These are phyloP conservation scores for Drosophila nr. perissopoda DNA, from an alignment of 2,888 invertebrate genomes.

Conservation along the genomic window DNA sequence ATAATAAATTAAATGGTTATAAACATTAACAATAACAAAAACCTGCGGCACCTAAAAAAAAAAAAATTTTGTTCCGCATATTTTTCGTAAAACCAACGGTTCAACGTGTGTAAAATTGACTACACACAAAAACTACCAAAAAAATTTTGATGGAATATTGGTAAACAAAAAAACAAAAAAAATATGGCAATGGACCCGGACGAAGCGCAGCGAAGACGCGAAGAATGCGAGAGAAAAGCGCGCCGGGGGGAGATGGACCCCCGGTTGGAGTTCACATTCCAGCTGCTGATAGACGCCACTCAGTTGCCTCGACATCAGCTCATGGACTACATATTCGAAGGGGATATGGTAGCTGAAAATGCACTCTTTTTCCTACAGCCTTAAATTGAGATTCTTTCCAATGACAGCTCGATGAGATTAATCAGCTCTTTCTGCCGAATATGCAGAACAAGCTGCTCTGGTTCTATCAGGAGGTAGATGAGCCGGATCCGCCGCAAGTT, in stretches of 20 bases:
- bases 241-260: slow-evolving; percentile 97
- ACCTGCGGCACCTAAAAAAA: slow-evolving; percentile 44
- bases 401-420: slow-evolving; percentile 93
- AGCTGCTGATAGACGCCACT: slow-evolving; percentile 93
- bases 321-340: slow-evolving; percentile 96
- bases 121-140: slow-evolving; percentile 10
- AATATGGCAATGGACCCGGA: slow-evolving; percentile 81
- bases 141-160: slow-evolving; percentile 36
- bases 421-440: slow-evolving; percentile 93
- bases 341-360: slow-evolving; percentile 89
- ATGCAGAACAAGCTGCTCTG: slow-evolving; percentile 94
- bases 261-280: slow-evolving; percentile 95
- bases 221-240: slow-evolving; percentile 96
- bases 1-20: slow-evolving; percentile 22
- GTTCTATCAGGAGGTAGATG: slow-evolving; percentile 95
- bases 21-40: slow-evolving; percentile 17
- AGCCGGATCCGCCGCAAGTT: slow-evolving; percentile 86
- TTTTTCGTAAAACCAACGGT: slow-evolving; percentile 60
- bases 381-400: neutral
- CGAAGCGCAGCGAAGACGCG: slow-evolving; percentile 89
- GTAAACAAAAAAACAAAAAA: slow-evolving; percentile 15
- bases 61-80: slow-evolving; percentile 31
- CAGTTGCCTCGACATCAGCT: slow-evolving; percentile 92
- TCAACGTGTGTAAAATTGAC: slow-evolving; percentile 28
- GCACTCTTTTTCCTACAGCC: neutral